Evolutionary conservation across 2,113 vertebrate species (phyloP).

Genomic region (Malurus elegans): DNA sequence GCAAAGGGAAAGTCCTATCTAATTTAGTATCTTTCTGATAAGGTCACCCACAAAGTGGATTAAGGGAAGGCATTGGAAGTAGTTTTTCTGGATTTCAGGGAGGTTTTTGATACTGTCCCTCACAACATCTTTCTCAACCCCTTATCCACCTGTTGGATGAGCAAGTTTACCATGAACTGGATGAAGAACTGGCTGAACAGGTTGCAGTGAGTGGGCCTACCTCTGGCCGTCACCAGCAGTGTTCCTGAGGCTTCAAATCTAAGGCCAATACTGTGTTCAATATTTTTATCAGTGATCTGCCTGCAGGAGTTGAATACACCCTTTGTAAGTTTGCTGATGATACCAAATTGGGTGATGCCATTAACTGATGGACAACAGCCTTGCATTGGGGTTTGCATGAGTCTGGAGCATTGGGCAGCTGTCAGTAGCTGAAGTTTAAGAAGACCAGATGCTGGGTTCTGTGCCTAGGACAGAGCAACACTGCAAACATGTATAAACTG

Average conservation of each 20-base stretch:
- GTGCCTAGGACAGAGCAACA: background rate
- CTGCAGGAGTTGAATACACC: background rate
- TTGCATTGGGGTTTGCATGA: background rate
- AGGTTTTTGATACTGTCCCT: background rate
- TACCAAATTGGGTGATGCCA: background rate
- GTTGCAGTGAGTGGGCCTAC: background rate
- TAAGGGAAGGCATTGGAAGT: background rate
- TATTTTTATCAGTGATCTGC: background rate
- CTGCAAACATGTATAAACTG: too few relatives aligned
- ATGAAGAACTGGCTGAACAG: background rate
- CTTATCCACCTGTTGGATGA: background rate
- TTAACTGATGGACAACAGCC: background rate
- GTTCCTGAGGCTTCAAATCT: background rate
- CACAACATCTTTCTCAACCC: background rate
- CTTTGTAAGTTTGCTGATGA: background rate
- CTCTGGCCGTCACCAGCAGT: background rate
- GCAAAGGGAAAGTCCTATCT: background rate
- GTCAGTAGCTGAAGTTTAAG: background rate
- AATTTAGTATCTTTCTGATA: background rate
- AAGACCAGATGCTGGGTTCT: background rate
- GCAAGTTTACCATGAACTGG: rapidly evolving
- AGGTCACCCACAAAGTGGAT: background rate
- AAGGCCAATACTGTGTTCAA: background rate
- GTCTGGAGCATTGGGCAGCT: background rate
- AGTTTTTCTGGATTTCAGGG: background rate